Evolutionary conservation across 37 sponge, comb jelly and placozoan genomes (phyloP).

Genomic region (Geodia barretti): DNA sequence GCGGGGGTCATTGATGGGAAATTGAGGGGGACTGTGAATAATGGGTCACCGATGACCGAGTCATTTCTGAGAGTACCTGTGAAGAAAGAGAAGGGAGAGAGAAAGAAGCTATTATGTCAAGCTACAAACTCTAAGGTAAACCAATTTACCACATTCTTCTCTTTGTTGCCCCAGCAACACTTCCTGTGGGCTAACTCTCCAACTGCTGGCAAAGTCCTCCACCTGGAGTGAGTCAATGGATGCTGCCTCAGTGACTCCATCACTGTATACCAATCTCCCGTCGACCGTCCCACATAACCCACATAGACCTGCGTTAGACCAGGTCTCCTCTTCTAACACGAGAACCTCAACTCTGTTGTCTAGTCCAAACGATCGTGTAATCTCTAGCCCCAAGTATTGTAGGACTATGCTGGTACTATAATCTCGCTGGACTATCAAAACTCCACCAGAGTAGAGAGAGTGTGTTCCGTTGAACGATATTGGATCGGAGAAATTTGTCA

Average conservation of each 20-base stretch:
- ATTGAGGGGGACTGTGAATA: conserved; percentile 33
- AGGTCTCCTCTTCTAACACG: not conserved
- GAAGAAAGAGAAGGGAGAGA: not conserved
- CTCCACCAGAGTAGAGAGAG: not conserved
- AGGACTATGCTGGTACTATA: not conserved
- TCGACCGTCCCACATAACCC: conserved; percentile 30
- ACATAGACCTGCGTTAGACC: not conserved
- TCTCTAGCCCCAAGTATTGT: not conserved
- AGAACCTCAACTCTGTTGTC: not conserved
- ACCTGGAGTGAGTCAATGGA: not conserved
- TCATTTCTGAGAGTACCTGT: conserved; percentile 20
- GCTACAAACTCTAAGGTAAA: not conserved
- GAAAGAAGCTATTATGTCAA: not conserved
- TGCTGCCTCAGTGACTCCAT: not conserved
- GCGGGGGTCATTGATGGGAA: not conserved
- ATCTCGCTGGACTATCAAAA: not conserved
- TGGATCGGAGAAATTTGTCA: not conserved
- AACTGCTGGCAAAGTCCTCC: conserved; percentile 23
- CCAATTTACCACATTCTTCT: conserved; percentile 40
- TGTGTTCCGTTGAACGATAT: not conserved
- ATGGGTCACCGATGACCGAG: conserved; percentile 36
- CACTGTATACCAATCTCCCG: conserved; percentile 4
- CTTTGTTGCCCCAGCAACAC: conserved; percentile 23
- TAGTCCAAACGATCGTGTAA: not conserved
- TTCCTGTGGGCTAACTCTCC: conserved; percentile 5